Evolutionary conservation across 2,113 vertebrate species (phyloP), one percentile per base, ranked within the genome.

Genomic region (Lampris megalopsis): DNA sequence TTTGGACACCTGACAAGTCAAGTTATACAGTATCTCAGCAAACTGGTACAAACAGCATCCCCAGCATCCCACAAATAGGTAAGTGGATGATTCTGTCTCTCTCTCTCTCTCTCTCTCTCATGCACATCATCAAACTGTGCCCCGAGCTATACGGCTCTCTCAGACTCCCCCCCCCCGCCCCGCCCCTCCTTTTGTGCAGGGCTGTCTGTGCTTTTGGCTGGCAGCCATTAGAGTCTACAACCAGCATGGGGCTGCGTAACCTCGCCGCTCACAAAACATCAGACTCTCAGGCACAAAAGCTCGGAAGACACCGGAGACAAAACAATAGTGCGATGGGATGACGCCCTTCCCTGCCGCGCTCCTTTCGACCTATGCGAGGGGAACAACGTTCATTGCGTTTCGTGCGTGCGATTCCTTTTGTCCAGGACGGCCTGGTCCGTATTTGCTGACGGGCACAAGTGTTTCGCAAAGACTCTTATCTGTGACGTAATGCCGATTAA

Each of bases 121-220:
- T 43, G 35, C 50, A 52, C 50, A 47, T 57, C 64, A 63, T 63
- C 64, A 43, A 13, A 70, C 43, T 53, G 37, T 53, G 60, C 54
- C 24, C 68, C 59, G 40, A 74, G 79, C 68, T 65, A 24, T 24
- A 11, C 69, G 38, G 13, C 10, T 4, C 53, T 37, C 50, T 53
- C 50, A 53, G 10, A 53, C 45, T 43, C 50, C n/a, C 65, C 50
- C 66, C 40, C 41, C 3, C 35, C 50, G 9, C 65, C 43, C 66
- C 13, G n/a, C 41, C 38, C 53, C 41, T 35, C 35, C 47, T 11
- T 65, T 57, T 76, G 56, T 48, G 52, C 70, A 63, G 13, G 50
- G 8, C n/a, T 59, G 11, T 65, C 73, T 83, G 75, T 81, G 73
- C 60, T 36, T 53, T 68, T 84, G 80, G 60, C 70, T 3, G 9